Evolutionary conservation across 2,888 invertebrate species (phyloP).

Genomic region (Stenolophus ochropezus): DNA sequence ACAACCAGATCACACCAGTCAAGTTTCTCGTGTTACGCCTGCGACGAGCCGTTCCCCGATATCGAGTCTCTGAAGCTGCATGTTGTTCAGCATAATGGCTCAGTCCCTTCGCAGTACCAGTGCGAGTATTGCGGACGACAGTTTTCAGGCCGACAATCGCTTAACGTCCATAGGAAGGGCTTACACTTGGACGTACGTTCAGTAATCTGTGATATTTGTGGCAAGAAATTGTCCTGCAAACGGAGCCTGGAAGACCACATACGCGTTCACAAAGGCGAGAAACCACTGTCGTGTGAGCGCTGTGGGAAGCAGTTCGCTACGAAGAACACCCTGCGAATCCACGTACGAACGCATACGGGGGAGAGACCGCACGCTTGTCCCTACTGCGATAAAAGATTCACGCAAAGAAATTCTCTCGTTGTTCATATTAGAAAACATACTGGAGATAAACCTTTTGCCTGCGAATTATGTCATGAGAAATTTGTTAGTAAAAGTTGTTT

Average conservation of each 20-base stretch:
- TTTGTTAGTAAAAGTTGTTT: constrained; percentile 67
- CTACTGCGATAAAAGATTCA: constrained; percentile 68
- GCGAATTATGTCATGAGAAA: constrained; percentile 63
- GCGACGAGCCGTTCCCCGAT: constrained; percentile 22
- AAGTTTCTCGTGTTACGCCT: constrained; percentile 38
- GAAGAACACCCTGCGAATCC: constrained; percentile 66
- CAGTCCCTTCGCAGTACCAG: constrained; percentile 61
- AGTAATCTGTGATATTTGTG: constrained; percentile 43
- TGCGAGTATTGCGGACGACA: constrained; percentile 68
- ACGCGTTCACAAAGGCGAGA: constrained; percentile 26
- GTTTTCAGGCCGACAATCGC: constrained; percentile 64
- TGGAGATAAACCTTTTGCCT: constrained; percentile 57
- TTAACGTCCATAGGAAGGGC: constrained; percentile 26
- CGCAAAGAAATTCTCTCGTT: constrained; percentile 63
- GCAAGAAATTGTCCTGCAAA: constrained; percentile 36
- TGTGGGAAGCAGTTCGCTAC: constrained; percentile 46
- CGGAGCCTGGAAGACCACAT: constrained; percentile 36
- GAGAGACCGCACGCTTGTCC: constrained; percentile 68
- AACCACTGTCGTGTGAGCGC: constrained; percentile 18
- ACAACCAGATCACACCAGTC: constrained; percentile 17
- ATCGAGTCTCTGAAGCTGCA: constrained; percentile 32
- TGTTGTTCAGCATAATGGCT: constrained; percentile 38
- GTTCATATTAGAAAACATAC: constrained; percentile 64
- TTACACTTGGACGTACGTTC: constrained; percentile 67
- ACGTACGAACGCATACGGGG: constrained; percentile 74